These are phyloP conservation scores for Phyllotis vaccarum DNA, from an alignment of 2,797 vertebrate species.

Conservation along the genomic window DNA sequence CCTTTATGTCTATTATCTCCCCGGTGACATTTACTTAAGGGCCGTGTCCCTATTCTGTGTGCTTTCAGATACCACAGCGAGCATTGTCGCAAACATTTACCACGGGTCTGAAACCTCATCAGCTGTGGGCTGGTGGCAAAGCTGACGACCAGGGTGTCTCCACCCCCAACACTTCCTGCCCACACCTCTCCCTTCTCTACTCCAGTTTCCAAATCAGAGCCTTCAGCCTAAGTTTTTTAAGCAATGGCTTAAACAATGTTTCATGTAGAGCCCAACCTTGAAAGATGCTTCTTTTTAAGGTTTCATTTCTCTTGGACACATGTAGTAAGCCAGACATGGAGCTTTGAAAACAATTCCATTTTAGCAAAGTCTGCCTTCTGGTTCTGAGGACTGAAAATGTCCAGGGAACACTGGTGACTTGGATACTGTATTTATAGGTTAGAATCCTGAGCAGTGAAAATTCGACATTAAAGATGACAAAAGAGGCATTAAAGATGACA, in stretches of 20 bases:
- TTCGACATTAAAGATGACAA: background rate
- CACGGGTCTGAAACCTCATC: background rate
- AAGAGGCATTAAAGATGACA: background rate
- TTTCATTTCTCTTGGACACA: background rate
- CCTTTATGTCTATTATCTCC: background rate
- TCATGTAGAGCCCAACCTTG: conserved; percentile 14
- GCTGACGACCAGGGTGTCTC: background rate
- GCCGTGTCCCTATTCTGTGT: background rate
- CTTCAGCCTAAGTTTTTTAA: background rate
- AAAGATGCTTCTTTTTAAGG: conserved; percentile 36
- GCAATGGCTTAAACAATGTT: background rate
- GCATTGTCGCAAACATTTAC: background rate
- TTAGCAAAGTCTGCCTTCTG: conserved; percentile 4
- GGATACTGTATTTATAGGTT: background rate
- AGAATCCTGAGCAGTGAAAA: background rate
- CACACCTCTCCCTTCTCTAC: background rate
- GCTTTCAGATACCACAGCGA: background rate
- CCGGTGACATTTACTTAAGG: background rate
- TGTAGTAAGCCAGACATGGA: background rate
- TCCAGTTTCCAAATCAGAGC: conserved; percentile 16
- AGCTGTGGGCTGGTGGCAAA: background rate
- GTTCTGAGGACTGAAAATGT: background rate
- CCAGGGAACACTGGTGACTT: background rate
- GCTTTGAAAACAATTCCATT: conserved; percentile 18
- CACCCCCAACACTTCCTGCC: background rate